Percentiles rank a stretch among this genome's conserved stretches.
Conservation (phyloP, 2,113 vertebrate genomes). For the Procavia capensis region DNA sequence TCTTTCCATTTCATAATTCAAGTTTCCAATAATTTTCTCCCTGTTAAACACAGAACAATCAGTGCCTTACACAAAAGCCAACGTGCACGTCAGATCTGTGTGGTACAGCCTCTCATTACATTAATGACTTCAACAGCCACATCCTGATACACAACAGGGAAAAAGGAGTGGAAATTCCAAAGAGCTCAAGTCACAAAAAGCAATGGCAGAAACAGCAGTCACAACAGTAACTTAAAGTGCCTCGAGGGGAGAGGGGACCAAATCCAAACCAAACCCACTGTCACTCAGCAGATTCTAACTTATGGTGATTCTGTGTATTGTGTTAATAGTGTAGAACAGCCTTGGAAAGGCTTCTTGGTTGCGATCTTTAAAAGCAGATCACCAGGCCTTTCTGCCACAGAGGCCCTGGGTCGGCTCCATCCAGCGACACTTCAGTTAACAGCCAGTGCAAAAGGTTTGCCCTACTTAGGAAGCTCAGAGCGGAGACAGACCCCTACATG, state of each 20-base stretch:
- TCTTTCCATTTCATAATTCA: slow-evolving; percentile 10
- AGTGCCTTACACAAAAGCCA: slow-evolving; percentile 2
- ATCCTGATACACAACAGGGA: not conserved
- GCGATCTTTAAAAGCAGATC: too few species aligned
- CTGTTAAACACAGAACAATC: not conserved
- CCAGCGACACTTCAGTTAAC: not conserved
- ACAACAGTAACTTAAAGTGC: slow-evolving; percentile 27
- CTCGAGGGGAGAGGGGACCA: slow-evolving; percentile 15
- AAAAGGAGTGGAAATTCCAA: slow-evolving; percentile 55
- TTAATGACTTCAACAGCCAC: slow-evolving; percentile 68
- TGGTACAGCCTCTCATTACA: slow-evolving; percentile 37
- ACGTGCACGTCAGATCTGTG: slow-evolving; percentile 15
- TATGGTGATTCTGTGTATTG: too few species aligned
- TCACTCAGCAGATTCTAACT: not conserved
- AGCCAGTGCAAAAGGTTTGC: not conserved
- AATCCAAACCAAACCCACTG: not conserved
- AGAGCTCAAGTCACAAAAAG: slow-evolving; percentile 45
- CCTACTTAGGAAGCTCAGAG: not conserved
- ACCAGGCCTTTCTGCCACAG: not conserved
- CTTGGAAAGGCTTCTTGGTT: not conserved
- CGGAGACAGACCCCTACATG: not conserved
- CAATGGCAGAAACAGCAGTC: not conserved
- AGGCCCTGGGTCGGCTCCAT: not conserved
- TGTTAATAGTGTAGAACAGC: not conserved
- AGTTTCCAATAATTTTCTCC: not conserved